phyloP scores from a whole-genome alignment of 2,113 vertebrate species.

The Todiramphus saurophagus region DNA sequence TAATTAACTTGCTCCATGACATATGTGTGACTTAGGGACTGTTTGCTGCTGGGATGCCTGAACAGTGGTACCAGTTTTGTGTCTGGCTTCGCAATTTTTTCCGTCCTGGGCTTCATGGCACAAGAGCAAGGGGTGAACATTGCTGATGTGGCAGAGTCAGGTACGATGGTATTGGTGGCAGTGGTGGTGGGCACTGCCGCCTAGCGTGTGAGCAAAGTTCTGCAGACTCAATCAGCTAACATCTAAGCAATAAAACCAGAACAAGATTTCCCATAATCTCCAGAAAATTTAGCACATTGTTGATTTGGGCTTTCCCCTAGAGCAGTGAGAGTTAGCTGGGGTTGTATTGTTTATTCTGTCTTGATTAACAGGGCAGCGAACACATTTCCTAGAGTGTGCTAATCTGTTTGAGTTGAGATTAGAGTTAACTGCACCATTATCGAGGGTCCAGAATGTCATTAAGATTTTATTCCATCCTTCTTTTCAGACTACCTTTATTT shows the following conservation, averaged over 20 bases:
- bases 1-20: conserved; percentile 99
- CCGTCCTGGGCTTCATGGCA: conserved; percentile 99
- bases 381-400: not conserved
- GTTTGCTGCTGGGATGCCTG: conserved; percentile 99
- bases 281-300: conserved; percentile 22
- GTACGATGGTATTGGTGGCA: conserved; percentile 93
- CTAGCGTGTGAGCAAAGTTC: conserved; percentile 80
- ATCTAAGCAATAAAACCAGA: conserved; percentile 45
- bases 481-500: conserved; percentile 47
- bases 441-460: not conserved
- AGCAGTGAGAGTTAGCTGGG: not conserved
- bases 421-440: not conserved
- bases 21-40: conserved; percentile 99
- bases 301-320: conserved; percentile 49
- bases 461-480: not conserved
- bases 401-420: not conserved
- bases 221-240: conserved; percentile 78
- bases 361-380: conserved; percentile 8
- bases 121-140: conserved; percentile 99
- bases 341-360: conserved; percentile 16
- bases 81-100: conserved; percentile 99
- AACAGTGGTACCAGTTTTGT: conserved; percentile 99
- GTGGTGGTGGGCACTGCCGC: conserved; percentile 97
- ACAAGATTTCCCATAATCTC: conserved; percentile 42
- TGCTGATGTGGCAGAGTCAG: conserved; percentile 99